phyloP scores from a whole-genome alignment of 35 echinoderm and acorn worm genomes.

The Ophioderma brevispina region DNA sequence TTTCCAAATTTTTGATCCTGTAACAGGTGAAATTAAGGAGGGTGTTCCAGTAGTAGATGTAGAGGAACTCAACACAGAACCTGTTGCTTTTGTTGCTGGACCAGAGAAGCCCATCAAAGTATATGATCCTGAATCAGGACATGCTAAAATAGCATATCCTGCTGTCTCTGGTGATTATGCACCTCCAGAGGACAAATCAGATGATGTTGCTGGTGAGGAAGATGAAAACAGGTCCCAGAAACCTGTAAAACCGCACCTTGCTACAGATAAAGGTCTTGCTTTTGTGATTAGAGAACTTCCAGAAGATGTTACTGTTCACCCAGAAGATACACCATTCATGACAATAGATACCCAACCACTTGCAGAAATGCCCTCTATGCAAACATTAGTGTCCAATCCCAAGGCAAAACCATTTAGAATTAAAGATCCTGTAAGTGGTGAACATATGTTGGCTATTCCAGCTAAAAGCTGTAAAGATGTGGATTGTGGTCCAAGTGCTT shows the following conservation, averaged over 20 bases:
- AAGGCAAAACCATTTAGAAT: slow-evolving; percentile 20
- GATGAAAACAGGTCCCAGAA: neutral
- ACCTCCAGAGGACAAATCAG: neutral
- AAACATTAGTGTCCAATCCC: neutral
- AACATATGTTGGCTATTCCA: slow-evolving; percentile 35
- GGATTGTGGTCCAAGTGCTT: slow-evolving; percentile 2
- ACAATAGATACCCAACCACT: neutral
- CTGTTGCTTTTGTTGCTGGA: slow-evolving; percentile 30
- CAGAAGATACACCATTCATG: neutral
- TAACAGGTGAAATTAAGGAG: slow-evolving; percentile 45
- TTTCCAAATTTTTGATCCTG: slow-evolving; percentile 45
- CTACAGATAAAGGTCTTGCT: slow-evolving; percentile 61
- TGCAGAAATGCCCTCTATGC: neutral
- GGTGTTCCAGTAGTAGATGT: slow-evolving; percentile 49
- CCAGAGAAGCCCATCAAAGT: slow-evolving; percentile 26
- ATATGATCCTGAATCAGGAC: slow-evolving; percentile 42
- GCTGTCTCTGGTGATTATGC: neutral
- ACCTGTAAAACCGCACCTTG: neutral
- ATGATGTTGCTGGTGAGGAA: neutral
- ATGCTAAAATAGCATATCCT: slow-evolving; percentile 40
- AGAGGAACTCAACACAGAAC: slow-evolving; percentile 37
- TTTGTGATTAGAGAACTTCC: slow-evolving; percentile 36
- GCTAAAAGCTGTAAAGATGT: slow-evolving; percentile 26
- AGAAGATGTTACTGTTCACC: neutral
- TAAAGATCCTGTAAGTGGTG: slow-evolving; percentile 48